Percentiles rank a stretch among this genome's conserved stretches.
Evolutionary conservation across 2,797 vertebrate genomes (phyloP).

Genomic region (Pelodytes ibericus): DNA sequence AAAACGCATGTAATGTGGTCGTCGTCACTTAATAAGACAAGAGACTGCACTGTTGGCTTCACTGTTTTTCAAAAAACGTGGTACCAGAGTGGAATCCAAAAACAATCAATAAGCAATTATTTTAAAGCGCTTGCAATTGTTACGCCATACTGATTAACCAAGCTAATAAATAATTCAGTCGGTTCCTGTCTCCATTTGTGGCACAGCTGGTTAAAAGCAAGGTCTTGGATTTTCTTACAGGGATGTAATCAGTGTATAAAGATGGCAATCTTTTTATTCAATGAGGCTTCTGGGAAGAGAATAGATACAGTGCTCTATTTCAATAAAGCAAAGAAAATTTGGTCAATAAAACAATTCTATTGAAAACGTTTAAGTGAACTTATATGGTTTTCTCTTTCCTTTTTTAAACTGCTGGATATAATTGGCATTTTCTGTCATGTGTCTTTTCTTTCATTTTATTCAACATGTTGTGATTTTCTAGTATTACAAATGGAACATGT

Average conservation of each 20-base stretch:
- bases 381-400: too few species aligned
- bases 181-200: not conserved
- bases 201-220: not conserved
- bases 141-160: not conserved
- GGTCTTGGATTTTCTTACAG: not conserved
- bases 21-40: not conserved
- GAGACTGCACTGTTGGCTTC: not conserved
- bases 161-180: not conserved
- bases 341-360: too few species aligned
- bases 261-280: constrained; percentile 8
- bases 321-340: too few species aligned
- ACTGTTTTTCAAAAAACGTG: not conserved
- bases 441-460: too few species aligned
- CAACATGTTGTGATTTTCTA: too few species aligned
- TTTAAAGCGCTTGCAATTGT: not conserved
- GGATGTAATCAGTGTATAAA: not conserved
- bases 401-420: too few species aligned
- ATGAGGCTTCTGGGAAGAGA: not conserved
- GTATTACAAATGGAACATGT: too few species aligned
- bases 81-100: not conserved
- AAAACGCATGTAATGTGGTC: not conserved
- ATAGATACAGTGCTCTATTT: too few species aligned
- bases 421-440: too few species aligned
- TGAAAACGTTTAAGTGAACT: too few species aligned
- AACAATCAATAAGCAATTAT: constrained; percentile 31